Base-by-base conservation (phyloP, 2,888 invertebrate genomes). In the Bellardia pandia region DNA sequence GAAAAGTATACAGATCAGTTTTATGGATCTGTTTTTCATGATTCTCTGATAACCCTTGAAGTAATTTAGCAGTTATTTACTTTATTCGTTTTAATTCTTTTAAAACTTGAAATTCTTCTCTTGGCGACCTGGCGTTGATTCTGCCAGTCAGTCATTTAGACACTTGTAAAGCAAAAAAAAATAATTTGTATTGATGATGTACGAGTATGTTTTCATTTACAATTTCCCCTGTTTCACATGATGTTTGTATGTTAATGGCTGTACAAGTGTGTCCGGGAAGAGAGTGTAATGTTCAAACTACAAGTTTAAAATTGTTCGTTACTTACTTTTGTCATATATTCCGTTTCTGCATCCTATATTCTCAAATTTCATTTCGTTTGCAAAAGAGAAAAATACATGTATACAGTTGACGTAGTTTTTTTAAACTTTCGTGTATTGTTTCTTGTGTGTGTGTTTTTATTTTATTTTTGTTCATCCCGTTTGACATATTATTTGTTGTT, bases 121-220 rank as follows among this genome's bases (percentile, higher is more conserved):
- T 37, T 71, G 33, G 7, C 23, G 40, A 23, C 16, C 23, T 48
- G 48, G 7, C 51, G 30, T 66, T 48, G 11, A 48, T 60, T 48
- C 45, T 62, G 42, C 53, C 80, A 71, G 56, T 23, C 74, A 48
- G 68, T 45, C 42, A 45, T 33, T 62, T 69, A 56, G 53, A 16
- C 74, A 48, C n/a, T 77, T 60, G 68, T 58, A 42, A 69, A 75
- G 42, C 37, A 56, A 37, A 45, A 9, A 1, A 11, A 58, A 53
- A 74, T 69, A 69, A 85, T 85, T 80, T 76, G 69, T 85, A 80
- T 85, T 79, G 79, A 71, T 85, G 85, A 75, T 85, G 62, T 69
- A 23, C 23, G 23, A 23, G 23, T 23, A 75, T 76, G 48, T 62
- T 69, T 51, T 56, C 53, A 11, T 64, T 76, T 72, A 51, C 48